Evolutionary conservation across 2,888 invertebrate species (phyloP).

Genomic region (Heteropelma amictum): DNA sequence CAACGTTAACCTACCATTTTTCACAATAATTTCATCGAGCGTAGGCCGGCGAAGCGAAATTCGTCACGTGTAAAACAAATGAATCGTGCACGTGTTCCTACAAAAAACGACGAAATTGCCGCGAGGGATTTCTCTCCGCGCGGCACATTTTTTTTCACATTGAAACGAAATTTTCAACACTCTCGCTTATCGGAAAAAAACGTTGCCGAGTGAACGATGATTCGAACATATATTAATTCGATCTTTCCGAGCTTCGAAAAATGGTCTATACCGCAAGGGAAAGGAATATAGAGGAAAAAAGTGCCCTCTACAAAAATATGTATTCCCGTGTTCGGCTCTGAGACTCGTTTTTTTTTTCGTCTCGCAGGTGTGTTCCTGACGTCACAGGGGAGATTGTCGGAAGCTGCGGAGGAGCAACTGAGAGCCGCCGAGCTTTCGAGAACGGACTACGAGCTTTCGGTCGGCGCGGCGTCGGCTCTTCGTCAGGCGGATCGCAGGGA

Average conservation of each 20-base stretch:
- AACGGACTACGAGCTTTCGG: conserved; percentile 89
- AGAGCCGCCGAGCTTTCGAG: conserved; percentile 89
- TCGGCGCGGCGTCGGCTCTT: conserved; percentile 93
- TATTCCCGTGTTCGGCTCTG: background rate
- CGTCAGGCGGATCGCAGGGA: conserved; percentile 89
- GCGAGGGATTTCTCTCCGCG: background rate
- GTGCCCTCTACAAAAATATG: too few relatives aligned
- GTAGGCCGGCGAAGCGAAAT: conserved; percentile 34
- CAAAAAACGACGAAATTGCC: too few relatives aligned
- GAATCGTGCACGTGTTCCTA: background rate
- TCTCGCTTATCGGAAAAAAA: too few relatives aligned
- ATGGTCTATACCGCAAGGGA: background rate
- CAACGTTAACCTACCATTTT: too few relatives aligned
- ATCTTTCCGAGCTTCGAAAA: too few relatives aligned
- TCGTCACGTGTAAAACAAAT: conserved; percentile 15
- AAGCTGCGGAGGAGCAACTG: conserved; percentile 90
- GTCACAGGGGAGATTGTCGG: conserved; percentile 87
- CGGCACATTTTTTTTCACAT: background rate
- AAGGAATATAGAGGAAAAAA: background rate
- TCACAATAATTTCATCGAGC: too few relatives aligned
- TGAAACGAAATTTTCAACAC: background rate
- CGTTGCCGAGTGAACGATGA: too few relatives aligned
- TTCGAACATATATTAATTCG: too few relatives aligned
- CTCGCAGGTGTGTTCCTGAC: conserved; percentile 91
- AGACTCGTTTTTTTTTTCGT: background rate